Percentiles rank a stretch among this genome's conserved stretches.
phyloP scores from a whole-genome alignment of 2,888 invertebrate species.

The Polydrusus cervinus region DNA sequence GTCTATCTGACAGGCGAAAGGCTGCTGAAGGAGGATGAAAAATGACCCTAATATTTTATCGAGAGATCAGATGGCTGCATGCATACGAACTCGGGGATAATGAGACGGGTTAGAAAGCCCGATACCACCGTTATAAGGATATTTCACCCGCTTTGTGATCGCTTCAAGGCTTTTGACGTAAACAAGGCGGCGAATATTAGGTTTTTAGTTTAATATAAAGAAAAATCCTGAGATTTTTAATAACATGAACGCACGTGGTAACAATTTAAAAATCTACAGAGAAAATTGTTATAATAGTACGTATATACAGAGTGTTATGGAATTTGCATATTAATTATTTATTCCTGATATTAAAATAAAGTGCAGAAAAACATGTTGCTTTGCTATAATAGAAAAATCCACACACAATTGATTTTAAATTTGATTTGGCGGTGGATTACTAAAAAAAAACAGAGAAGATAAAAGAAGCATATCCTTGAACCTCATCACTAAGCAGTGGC shows the following conservation, averaged over 20 bases:
- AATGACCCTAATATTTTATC: constrained; percentile 73
- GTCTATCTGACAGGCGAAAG: constrained; percentile 70
- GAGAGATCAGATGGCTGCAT: constrained; percentile 72
- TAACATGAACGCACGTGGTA: neutral
- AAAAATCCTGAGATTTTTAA: constrained; percentile 4
- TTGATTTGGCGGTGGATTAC: too few species aligned
- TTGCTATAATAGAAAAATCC: too few species aligned
- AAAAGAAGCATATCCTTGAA: too few species aligned
- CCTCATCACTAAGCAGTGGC: too few species aligned
- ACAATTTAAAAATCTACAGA: neutral
- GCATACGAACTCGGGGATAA: constrained; percentile 72
- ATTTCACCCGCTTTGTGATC: constrained; percentile 50
- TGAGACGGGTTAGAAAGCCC: constrained; percentile 65
- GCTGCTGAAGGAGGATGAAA: constrained; percentile 71
- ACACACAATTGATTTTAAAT: too few species aligned
- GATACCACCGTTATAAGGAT: constrained; percentile 50
- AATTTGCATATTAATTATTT: too few species aligned
- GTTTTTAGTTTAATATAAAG: constrained; percentile 12
- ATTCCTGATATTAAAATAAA: too few species aligned
- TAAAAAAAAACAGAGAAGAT: too few species aligned
- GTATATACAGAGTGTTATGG: too few species aligned
- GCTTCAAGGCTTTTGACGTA: constrained; percentile 39
- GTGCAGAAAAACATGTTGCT: too few species aligned
- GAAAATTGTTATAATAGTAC: too few species aligned
- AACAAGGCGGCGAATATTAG: constrained; percentile 39